phyloP scores from a whole-genome alignment of 2,888 invertebrate species.

The Netelia fuscicornis region DNA sequence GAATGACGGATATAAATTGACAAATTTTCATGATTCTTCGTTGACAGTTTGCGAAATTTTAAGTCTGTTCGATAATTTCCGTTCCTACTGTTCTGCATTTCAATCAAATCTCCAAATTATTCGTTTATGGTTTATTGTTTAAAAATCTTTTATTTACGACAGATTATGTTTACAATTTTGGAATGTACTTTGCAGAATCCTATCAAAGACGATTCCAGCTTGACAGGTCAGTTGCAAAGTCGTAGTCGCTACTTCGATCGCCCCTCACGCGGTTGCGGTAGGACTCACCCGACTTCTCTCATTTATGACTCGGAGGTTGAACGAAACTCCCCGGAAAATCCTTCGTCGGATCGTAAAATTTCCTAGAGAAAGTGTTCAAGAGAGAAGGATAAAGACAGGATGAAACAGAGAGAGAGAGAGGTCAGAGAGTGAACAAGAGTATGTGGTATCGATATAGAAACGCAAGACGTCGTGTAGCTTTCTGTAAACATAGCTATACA shows the following conservation, averaged over 20 bases:
- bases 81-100: too few relatives aligned
- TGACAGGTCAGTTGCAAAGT: constrained; percentile 43
- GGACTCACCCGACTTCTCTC: constrained; percentile 51
- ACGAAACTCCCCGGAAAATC: constrained; percentile 61
- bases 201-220: constrained; percentile 28
- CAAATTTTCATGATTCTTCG: too few relatives aligned
- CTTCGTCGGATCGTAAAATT: constrained; percentile 62
- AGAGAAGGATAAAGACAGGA: constrained; percentile 22
- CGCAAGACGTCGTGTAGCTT: constrained; percentile 36
- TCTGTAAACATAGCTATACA: constrained; percentile 25
- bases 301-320: constrained; percentile 59
- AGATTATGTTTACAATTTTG: neutral
- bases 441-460: constrained; percentile 52
- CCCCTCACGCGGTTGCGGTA: constrained; percentile 59
- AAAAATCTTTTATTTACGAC: constrained; percentile 3
- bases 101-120: too few relatives aligned
- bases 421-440: constrained; percentile 40
- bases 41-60: too few relatives aligned
- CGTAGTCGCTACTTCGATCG: constrained; percentile 38
- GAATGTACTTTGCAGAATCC: neutral
- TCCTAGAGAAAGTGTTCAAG: constrained; percentile 48
- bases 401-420: constrained; percentile 58
- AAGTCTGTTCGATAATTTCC: too few relatives aligned
- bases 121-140: too few relatives aligned
- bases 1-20: too few relatives aligned